Conservation (phyloP, 2,888 invertebrate species). For the Autographa pulchrina region DNA sequence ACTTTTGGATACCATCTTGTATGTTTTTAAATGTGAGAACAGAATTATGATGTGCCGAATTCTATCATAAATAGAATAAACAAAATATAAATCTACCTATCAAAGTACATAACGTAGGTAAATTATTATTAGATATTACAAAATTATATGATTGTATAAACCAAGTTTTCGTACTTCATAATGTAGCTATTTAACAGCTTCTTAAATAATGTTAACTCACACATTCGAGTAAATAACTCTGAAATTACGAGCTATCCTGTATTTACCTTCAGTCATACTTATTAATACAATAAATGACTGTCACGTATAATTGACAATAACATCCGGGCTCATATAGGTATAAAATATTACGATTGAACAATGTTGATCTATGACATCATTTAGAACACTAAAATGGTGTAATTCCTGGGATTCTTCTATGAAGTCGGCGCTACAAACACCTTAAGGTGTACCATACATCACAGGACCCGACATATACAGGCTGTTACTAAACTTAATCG, state of each 20-base stretch:
- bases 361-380: constrained; percentile 59
- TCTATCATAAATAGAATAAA: too few species aligned
- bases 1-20: constrained; percentile 14
- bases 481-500: constrained; percentile 37
- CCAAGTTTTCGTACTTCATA: neutral
- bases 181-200: neutral
- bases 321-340: constrained; percentile 37
- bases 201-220: constrained; percentile 2
- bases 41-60: too few species aligned
- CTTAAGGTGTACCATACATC: constrained; percentile 59
- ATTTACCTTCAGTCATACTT: constrained; percentile 37
- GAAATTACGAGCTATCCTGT: constrained; percentile 26
- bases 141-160: too few species aligned
- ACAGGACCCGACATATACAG: constrained; percentile 56
- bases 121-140: too few species aligned
- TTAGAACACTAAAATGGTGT: constrained; percentile 56
- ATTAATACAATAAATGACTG: constrained; percentile 50
- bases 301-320: constrained; percentile 38
- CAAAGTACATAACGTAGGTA: too few species aligned
- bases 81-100: too few species aligned
- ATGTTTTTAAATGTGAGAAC: neutral
- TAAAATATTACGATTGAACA: constrained; percentile 53
- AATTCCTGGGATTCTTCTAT: constrained; percentile 68
- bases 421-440: constrained; percentile 65
- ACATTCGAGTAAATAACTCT: constrained; percentile 20